Evolutionary conservation across 2,888 invertebrate genomes (phyloP), one percentile per base, ranked within the genome.

Genomic region (Patella caerulea): DNA sequence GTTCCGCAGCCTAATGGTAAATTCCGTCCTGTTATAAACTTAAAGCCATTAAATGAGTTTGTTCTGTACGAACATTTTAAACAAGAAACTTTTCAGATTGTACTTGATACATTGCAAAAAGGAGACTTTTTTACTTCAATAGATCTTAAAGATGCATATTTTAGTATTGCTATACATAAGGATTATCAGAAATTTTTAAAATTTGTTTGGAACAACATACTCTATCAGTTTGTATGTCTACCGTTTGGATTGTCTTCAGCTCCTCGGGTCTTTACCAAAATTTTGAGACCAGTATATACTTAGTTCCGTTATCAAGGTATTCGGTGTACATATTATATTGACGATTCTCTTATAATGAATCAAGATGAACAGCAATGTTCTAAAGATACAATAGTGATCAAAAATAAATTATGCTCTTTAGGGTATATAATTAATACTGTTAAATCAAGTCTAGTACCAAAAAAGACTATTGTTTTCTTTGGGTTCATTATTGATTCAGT

Each of bases 181-280:
- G 53, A 74, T 19, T 76, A 29, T 54, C 72, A 74, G 54, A 78
- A 78, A 34, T 78, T 75, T 53, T 34, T 78, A 9, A 78, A 75
- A 65, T 75, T 78, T 71, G 17, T 19, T 52, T 78, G 72, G 74
- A 71, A 78, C 65, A 69, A 71, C 4, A 14, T 52, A 65, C 19
- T 73, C 7, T 80, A 72, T 29, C 55, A 73, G 19, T 76, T 78
- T 71, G 53, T 71, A 34, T 78, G 71, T 54, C 59, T 65, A 14
- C 65, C 65, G 1, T 65, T 65, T 19, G 65, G 65, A 5, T 19
- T 65, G 24, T 4, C 14, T 12, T 19, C 19, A 12, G 65, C 65
- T 65, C 65, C 65, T 5, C n/a, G 65, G 9, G 15, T 65, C 2
- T 65, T 65, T 19, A 65, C 65, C 19, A 65, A 65, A 65, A 65